These are phyloP conservation scores for Operophtera brumata DNA, from an alignment of 2,888 invertebrate species.

Conservation along the genomic window DNA sequence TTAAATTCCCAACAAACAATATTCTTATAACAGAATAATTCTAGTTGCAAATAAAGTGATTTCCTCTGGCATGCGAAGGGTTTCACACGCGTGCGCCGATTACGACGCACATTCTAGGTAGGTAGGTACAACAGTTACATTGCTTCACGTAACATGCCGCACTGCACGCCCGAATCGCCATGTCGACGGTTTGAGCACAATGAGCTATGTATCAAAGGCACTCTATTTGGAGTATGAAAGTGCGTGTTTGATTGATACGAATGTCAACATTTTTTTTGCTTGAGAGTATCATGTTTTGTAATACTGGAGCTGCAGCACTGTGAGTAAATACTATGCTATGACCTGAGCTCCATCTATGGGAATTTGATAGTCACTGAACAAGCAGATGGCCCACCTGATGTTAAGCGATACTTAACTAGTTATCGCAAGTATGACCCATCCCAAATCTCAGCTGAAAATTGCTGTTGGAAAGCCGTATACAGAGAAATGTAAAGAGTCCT, in stretches of 20 bases:
- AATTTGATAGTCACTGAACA: no score
- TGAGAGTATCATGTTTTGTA: not conserved
- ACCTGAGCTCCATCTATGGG: no score
- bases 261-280: not conserved
- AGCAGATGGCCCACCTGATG: no score
- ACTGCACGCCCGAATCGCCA: constrained; percentile 9
- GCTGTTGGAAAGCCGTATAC: no score
- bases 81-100: constrained; percentile 15
- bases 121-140: not conserved
- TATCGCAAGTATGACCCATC: no score
- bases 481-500: no score
- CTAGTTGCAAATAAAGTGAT: constrained; percentile 5
- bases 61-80: constrained; percentile 13
- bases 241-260: constrained; percentile 6
- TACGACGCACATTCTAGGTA: constrained; percentile 3
- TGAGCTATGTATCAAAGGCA: constrained; percentile 7
- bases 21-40: not conserved
- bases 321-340: no score
- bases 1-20: no score
- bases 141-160: constrained; percentile 14
- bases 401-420: no score
- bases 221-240: constrained; percentile 4
- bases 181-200: constrained; percentile 1
- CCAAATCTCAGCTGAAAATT: no score
- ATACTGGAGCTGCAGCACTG: not conserved